A percentile compares a stretch with the other conserved stretches of the same genome.
Evolutionary conservation across 2,888 invertebrate genomes (phyloP).

Genomic region (Melangyna quadrimaculata): DNA sequence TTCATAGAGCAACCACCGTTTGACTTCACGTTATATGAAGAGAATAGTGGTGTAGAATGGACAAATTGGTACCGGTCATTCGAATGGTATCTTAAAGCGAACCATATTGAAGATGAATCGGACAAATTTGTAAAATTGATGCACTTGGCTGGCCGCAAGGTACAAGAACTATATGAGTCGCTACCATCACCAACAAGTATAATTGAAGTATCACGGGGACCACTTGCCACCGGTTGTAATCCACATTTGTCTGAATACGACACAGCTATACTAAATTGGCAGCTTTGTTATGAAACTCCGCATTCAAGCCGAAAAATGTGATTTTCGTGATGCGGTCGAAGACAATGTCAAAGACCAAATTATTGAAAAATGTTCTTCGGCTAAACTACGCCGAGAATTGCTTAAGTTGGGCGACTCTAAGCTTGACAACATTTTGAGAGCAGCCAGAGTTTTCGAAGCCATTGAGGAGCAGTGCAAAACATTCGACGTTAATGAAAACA

Average conservation of each 20-base stretch:
- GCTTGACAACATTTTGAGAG: background rate
- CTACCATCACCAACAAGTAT: background rate
- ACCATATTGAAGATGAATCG: background rate
- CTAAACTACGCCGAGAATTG: background rate
- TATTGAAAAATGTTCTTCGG: background rate
- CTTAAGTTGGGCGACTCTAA: background rate
- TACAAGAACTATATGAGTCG: background rate
- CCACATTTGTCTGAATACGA: background rate
- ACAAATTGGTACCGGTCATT: slow-evolving; percentile 8
- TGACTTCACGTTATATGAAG: background rate
- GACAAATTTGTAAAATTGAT: background rate
- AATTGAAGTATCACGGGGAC: background rate
- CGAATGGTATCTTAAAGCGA: slow-evolving; percentile 8
- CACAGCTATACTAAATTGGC: background rate
- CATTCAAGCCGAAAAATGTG: background rate
- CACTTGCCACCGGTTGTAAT: background rate
- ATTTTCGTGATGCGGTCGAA: background rate
- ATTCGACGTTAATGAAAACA: background rate
- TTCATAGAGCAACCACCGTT: slow-evolving; percentile 1
- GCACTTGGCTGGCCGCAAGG: slow-evolving; percentile 5
- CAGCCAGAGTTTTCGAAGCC: slow-evolving; percentile 1
- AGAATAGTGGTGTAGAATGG: slow-evolving; percentile 4
- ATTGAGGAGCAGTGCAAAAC: slow-evolving; percentile 2
- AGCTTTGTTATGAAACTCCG: background rate
- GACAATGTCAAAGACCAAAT: background rate